Conservation (phyloP, 2,888 invertebrate genomes). For the Diadegma fenestrale region DNA sequence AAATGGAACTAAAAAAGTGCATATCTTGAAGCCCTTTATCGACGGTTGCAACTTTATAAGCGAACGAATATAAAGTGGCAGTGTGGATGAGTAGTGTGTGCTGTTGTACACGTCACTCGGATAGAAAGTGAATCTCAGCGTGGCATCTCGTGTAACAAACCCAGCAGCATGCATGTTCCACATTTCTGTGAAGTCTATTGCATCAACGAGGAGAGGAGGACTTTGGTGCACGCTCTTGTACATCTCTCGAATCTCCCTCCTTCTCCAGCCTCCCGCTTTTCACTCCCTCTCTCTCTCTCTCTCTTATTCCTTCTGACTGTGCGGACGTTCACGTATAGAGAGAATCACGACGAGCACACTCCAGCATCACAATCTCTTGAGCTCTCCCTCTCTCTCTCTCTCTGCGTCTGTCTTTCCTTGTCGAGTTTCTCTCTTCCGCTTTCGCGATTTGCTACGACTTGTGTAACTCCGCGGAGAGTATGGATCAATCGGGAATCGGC, state of each 20-base stretch:
- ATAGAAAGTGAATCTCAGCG: slow-evolving; percentile 76
- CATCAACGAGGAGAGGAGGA: slow-evolving; percentile 66
- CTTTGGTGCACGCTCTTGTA: slow-evolving; percentile 48
- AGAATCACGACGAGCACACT: background rate
- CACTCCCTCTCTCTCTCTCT: slow-evolving; percentile 12
- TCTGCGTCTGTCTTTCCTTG: too few species aligned
- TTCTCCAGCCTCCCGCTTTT: background rate
- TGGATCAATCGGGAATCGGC: slow-evolving; percentile 56
- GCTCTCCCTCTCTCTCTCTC: slow-evolving; percentile 11
- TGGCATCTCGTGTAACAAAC: slow-evolving; percentile 49
- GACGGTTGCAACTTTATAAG: background rate
- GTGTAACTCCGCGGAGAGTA: slow-evolving; percentile 46
- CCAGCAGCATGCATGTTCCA: slow-evolving; percentile 72
- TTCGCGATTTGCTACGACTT: slow-evolving; percentile 35
- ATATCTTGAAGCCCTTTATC: background rate
- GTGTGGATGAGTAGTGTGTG: slow-evolving; percentile 41
- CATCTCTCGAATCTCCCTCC: slow-evolving; percentile 25
- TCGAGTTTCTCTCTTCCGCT: slow-evolving; percentile 9
- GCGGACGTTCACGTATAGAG: background rate
- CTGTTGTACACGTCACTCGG: slow-evolving; percentile 66
- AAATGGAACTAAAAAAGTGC: background rate
- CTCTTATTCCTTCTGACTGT: background rate
- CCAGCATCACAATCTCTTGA: slow-evolving; percentile 4
- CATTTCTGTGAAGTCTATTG: slow-evolving; percentile 75
- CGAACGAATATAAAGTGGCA: slow-evolving; percentile 16